Base-by-base conservation (phyloP, 2,113 vertebrate species). In the Clupea harengus region DNA sequence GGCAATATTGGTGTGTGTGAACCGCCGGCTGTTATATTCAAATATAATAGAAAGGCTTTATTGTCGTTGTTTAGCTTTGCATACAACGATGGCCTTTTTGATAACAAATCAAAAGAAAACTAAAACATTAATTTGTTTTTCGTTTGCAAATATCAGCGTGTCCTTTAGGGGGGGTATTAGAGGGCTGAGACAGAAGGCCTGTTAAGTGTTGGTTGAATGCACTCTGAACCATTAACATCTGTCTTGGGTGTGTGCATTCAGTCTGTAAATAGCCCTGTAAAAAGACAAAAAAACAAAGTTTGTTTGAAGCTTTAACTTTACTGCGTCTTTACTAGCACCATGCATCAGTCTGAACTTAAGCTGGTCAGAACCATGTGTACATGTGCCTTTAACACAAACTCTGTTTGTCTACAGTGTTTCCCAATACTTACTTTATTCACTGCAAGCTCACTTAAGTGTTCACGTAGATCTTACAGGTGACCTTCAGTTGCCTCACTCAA, bases 1-100 rank as follows among this genome's bases (percentile, higher is more conserved):
- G 82, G 88, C 54, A 89, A 81, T 85, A 89, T 91, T 28, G 93
- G 95, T 95, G 93, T 45, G 7, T 44, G 15, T 44, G 15, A 44
- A 44, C 47, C 47, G 1, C 2, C 39, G 39, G 39, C 39, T 39
- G 39, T 39, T 39, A 39, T 39, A 39, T 39, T 39, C 2, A 39
- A 1, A 39, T 39, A 2, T 1, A 1, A 39, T 39, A 39, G 2
- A 39, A 39, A 39, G 39, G 39, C 39, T 39, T 39, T 1, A 39
- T 39, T 39, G 39, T 39, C 39, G 39, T 39, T 39, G 39, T 39
- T 39, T 39, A 39, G 39, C 39, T 39, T 39, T 39, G 39, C 39
- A 39, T 39, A 39, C 39, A 39, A 39, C 39, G 2, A 39, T 39
- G 39, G 39, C 39, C 39, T 39, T 39, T 39, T 39, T 39, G 39